Conservation (phyloP, 1,140 invertebrate genomes). For the Agrypnia vestita region DNA sequence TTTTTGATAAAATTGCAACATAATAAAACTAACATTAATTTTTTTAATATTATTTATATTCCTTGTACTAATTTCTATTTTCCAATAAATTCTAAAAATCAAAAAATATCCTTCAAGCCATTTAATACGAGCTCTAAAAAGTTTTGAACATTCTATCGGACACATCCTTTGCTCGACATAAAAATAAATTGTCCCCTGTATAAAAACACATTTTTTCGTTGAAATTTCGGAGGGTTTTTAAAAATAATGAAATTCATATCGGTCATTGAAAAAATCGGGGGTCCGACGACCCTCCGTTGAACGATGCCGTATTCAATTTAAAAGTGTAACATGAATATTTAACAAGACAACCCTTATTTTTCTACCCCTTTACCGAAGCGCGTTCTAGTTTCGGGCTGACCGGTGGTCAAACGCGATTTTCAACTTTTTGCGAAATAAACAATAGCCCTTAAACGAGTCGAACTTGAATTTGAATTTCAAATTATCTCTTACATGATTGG, state of each 20-base stretch:
- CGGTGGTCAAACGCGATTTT: conserved; percentile 37
- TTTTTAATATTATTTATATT: too few species aligned
- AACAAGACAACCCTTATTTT: conserved; percentile 32
- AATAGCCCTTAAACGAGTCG: conserved; percentile 16
- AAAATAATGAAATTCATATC: conserved; percentile 2
- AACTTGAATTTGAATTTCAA: conserved; percentile 22
- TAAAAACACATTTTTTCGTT: too few species aligned
- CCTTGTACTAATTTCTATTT: too few species aligned
- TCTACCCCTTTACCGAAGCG: conserved; percentile 10
- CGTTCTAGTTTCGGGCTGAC: conserved; percentile 22
- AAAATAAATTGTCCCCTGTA: too few species aligned
- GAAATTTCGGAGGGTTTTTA: too few species aligned
- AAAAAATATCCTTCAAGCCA: too few species aligned
- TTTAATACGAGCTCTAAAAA: too few species aligned
- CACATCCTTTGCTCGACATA: too few species aligned
- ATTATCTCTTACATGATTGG: conserved; percentile 12
- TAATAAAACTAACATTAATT: too few species aligned
- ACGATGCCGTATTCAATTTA: conserved; percentile 16
- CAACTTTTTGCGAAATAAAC: conserved; percentile 14
- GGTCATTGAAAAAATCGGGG: conserved; percentile 13
- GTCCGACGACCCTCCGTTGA: not conserved
- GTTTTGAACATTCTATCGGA: too few species aligned
- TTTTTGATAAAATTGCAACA: too few species aligned
- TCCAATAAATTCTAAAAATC: too few species aligned
- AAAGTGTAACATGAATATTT: conserved; percentile 39